Conservation (phyloP, 2,797 vertebrate species). For the Triplophysa yarkandensis region DNA sequence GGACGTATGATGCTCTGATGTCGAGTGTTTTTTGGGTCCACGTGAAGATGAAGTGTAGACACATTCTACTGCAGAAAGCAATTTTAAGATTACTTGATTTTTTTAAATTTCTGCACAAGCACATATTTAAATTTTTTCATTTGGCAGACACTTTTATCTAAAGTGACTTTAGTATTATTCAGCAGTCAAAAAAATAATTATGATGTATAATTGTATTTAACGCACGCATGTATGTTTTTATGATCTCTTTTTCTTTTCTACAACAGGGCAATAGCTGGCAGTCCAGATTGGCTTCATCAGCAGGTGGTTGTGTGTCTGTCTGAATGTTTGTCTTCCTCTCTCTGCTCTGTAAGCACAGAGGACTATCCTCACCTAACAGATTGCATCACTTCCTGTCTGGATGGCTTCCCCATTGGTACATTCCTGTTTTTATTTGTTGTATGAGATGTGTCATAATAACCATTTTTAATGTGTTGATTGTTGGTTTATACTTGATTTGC, state of each 20-base stretch:
- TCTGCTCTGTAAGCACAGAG: slow-evolving; percentile 71
- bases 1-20: too few relatives aligned
- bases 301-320: slow-evolving; percentile 73
- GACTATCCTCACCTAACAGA: slow-evolving; percentile 78
- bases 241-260: not conserved
- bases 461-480: too few relatives aligned
- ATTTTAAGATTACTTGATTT: too few relatives aligned
- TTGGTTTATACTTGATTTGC: slow-evolving; percentile 41
- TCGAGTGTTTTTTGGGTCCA: too few relatives aligned
- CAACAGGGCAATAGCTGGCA: slow-evolving; percentile 78
- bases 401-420: slow-evolving; percentile 84
- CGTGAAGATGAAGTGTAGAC: too few relatives aligned
- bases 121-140: too few relatives aligned
- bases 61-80: too few relatives aligned
- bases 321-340: slow-evolving; percentile 74
- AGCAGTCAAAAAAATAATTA: too few relatives aligned
- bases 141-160: too few relatives aligned
- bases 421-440: not conserved
- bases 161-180: not conserved
- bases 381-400: slow-evolving; percentile 84
- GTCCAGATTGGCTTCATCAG: slow-evolving; percentile 74
- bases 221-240: not conserved
- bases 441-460: not conserved
- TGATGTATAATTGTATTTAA: too few relatives aligned
- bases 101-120: too few relatives aligned